Base-by-base conservation (phyloP, 92 coral and sea anemone genomes). In the Bergia puertoricense region DNA sequence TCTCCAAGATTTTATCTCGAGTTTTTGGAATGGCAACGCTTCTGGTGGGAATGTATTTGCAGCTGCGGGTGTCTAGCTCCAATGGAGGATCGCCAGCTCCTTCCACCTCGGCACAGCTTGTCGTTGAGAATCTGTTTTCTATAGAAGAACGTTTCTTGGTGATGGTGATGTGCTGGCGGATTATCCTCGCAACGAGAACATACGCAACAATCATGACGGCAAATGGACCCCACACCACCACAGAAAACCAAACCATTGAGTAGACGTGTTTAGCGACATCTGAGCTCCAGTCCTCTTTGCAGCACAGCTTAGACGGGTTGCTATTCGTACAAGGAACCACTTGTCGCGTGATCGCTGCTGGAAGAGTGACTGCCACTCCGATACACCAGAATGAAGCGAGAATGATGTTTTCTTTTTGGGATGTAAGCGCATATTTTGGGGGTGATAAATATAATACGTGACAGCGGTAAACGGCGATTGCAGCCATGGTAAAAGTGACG, bases 181-280 rank as follows among this genome's bases (percentile, higher is more conserved):
- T 41, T 54, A 50, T 86, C 74, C 45, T 80, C 16, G 59, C 67
- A 37, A 90, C 86, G 51, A 86, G 76, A 16, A 85, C 80, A 22
- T 90, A 90, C 36, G 90, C 88, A 45, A 90, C 41, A 41, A 80
- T 82, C 88, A 90, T 90, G 65, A 86, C 71, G 15, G 40, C 37
- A 74, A 86, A 45, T 37, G 92, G 92, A 7, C 15, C 76, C 76
- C 76, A 72, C 0, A 13, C 36, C 41, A 72, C 18, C 4, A 72
- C 42, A 36, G 42, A 5, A 9, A 7, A 2, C 82, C 82, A 36
- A 8, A 78, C 82, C 39, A 78, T 46, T 14, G 82, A n/a, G 66
- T 79, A 79, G 1, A n/a, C 67, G 43, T 23, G 42, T 6, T 0
- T 4, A 46, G 82, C 82, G 40, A 6, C 8, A 0, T 10, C 0